Evolutionary conservation across 2,888 invertebrate genomes (phyloP).

Genomic region (Drepana falcataria): DNA sequence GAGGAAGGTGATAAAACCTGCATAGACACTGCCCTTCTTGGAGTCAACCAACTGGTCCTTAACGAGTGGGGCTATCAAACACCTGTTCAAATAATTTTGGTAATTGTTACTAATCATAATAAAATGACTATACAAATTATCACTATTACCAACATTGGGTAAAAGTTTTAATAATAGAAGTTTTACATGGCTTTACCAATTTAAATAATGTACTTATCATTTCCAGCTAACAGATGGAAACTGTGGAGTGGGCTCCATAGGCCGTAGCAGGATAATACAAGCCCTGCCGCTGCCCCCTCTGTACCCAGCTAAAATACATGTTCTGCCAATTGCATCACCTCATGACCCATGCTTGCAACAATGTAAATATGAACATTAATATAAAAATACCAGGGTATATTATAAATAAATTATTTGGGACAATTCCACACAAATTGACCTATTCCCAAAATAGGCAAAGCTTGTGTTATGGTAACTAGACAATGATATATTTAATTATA

Average conservation of each 20-base stretch:
- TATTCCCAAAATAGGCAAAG: too few relatives aligned
- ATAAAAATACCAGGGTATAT: too few relatives aligned
- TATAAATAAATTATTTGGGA: too few relatives aligned
- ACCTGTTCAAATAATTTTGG: slow-evolving; percentile 83
- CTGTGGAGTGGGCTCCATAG: slow-evolving; percentile 59
- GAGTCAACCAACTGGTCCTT: slow-evolving; percentile 87
- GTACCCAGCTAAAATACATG: slow-evolving; percentile 89
- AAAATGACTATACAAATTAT: too few relatives aligned
- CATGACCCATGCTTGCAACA: slow-evolving; percentile 78
- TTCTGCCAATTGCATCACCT: slow-evolving; percentile 83
- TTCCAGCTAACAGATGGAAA: slow-evolving; percentile 68
- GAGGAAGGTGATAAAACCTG: slow-evolving; percentile 93
- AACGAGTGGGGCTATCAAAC: slow-evolving; percentile 95
- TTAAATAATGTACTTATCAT: background rate
- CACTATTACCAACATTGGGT: too few relatives aligned
- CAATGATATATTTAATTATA: too few relatives aligned
- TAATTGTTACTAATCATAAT: slow-evolving; percentile 17
- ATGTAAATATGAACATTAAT: slow-evolving; percentile 31
- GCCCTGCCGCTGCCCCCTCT: slow-evolving; percentile 86
- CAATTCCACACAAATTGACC: too few relatives aligned
- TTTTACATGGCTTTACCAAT: background rate
- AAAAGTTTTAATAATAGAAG: too few relatives aligned
- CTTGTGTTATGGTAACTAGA: too few relatives aligned
- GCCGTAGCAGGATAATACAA: slow-evolving; percentile 59
- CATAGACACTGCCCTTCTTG: slow-evolving; percentile 87